Base-by-base conservation (phyloP, 2,797 vertebrate genomes). In the Pelochelys cantorii region DNA sequence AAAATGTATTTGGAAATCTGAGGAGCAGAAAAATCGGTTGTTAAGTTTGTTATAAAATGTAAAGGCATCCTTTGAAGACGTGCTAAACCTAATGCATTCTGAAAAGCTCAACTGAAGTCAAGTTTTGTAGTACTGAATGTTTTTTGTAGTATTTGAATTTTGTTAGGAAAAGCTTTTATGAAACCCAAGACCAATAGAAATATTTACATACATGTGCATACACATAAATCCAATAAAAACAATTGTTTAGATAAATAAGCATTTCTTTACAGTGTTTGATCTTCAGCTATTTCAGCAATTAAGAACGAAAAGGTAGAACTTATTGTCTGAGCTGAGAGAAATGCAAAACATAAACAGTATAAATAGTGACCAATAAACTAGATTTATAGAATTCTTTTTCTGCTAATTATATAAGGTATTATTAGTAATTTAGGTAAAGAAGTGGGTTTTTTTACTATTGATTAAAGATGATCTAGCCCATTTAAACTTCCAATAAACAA, bases 81-180 rank as follows among this genome's bases (percentile, higher is more conserved):
- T 23, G 0, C 82, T 85, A 88, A 84, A 13, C 86, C 25, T 2
- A 34, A 4, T 0, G 0, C 20, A 7, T 4, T 59, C 1, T 3
- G 22, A 37, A 2, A 31, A 83, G 27, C 79, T 12, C 18, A 55
- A 52, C 27, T 20, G 42, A 90, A 90, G 53, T 54, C 52, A 59
- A 68, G 11, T 29, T 79, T 2, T 57, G 79, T 2, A 7, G n/a
- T 37, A 71, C 7, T 37, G 65, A 0, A 48, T 48, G 42, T 7
- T 48, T 48, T 48, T 48, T 48, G 42, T 48, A 11, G 84, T 74
- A 59, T 92, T 75, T 52, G 34, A 37, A 29, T 42, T 5, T 52
- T 84, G 20, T 25, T 3, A 20, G 4, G 91, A 85, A 6, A 75
- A 20, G 0, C 0, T 20, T 56, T 37, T 88, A 31, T 74, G 29